Percentiles rank a stretch among this genome's conserved stretches.
Evolutionary conservation across 2,888 invertebrate genomes (phyloP).

Genomic region (Myopa tessellatipennis): DNA sequence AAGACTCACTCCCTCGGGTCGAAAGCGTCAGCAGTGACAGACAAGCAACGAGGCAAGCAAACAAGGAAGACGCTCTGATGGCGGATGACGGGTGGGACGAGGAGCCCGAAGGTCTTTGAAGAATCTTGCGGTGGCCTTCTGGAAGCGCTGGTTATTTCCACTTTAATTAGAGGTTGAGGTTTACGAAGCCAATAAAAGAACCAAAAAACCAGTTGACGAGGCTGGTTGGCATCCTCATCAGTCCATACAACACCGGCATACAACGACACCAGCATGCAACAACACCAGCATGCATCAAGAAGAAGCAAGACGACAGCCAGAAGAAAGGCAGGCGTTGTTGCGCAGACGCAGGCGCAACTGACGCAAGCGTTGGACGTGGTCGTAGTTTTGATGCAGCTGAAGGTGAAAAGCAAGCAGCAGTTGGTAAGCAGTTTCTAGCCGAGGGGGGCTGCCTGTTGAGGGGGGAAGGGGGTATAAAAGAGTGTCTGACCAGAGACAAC

Average conservation of each 20-base stretch:
- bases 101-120: background rate
- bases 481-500: background rate
- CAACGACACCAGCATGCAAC: too few species aligned
- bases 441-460: too few species aligned
- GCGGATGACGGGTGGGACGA: background rate
- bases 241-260: too few species aligned
- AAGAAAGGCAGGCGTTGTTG: background rate
- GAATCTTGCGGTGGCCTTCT: constrained; percentile 25
- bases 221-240: too few species aligned
- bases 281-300: background rate
- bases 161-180: constrained; percentile 62
- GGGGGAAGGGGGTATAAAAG: background rate
- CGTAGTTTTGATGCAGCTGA: background rate
- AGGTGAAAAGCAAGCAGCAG: background rate
- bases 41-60: constrained; percentile 15
- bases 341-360: background rate
- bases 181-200: constrained; percentile 55
- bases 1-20: background rate
- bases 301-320: background rate
- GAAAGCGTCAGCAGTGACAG: constrained; percentile 2
- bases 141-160: constrained; percentile 43
- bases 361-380: too few species aligned
- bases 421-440: background rate
- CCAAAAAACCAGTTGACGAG: background rate
- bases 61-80: too few species aligned